These are phyloP conservation scores for Triplophysa rosa DNA, from an alignment of 2,113 vertebrate species.

Conservation along the genomic window DNA sequence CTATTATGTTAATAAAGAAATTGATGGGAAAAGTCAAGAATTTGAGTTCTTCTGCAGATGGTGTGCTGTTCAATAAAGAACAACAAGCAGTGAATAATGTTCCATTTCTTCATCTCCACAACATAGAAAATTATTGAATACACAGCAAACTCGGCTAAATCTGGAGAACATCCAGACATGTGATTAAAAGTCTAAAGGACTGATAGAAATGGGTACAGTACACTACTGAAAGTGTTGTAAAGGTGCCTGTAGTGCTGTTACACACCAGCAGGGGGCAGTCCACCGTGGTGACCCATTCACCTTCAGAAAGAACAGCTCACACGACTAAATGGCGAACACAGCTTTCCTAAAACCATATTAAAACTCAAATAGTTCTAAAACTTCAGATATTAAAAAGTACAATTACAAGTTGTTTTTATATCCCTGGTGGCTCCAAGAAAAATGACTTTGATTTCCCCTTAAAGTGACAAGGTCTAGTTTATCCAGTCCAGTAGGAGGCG, in stretches of 20 bases:
- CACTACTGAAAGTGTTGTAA: conserved; percentile 46
- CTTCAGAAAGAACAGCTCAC: conserved; percentile 22
- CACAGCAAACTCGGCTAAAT: conserved; percentile 22
- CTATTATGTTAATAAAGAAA: neutral
- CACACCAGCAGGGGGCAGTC: conserved; percentile 50
- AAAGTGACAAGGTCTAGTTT: conserved; percentile 71
- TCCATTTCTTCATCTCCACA: neutral
- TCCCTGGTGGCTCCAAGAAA: conserved; percentile 43
- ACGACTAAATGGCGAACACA: conserved; percentile 41
- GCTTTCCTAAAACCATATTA: conserved; percentile 11
- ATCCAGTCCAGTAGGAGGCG: conserved; percentile 59
- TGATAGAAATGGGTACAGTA: conserved; percentile 37
- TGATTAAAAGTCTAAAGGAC: neutral
- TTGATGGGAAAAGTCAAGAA: neutral
- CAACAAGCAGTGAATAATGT: neutral
- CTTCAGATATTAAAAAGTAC: conserved; percentile 2
- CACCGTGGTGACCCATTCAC: conserved; percentile 32
- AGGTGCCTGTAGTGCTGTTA: conserved; percentile 36
- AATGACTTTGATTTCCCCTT: conserved; percentile 51
- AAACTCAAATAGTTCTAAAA: conserved; percentile 20
- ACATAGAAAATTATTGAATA: neutral
- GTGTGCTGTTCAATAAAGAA: neutral
- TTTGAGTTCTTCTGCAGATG: neutral
- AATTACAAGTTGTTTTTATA: conserved; percentile 7
- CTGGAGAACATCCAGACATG: conserved; percentile 27